Evolutionary conservation across 2,797 vertebrate genomes (phyloP).

Genomic region (Dryobates pubescens): DNA sequence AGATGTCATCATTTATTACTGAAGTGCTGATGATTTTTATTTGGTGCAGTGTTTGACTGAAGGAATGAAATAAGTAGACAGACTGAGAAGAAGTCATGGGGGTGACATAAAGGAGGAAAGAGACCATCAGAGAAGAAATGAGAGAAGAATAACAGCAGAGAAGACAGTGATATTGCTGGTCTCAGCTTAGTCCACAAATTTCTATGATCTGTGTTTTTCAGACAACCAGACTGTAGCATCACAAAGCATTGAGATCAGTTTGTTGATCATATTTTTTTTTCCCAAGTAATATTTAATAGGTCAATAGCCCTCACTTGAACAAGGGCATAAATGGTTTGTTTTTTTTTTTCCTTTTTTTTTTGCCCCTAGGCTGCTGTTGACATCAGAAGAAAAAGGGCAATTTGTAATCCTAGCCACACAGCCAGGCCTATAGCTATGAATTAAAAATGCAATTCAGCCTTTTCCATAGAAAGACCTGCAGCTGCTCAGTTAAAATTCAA

Average conservation of each 20-base stretch:
- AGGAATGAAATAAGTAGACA: not conserved
- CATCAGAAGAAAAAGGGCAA: not conserved
- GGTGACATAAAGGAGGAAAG: not conserved
- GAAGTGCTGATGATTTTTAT: not conserved
- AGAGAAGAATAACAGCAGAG: not conserved
- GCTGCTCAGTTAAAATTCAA: not conserved
- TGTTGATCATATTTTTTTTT: not conserved
- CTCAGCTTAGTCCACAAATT: not conserved
- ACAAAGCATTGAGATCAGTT: not conserved
- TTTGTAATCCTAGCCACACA: not conserved
- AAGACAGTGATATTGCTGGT: rapidly evolving
- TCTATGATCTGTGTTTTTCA: not conserved
- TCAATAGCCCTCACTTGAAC: not conserved
- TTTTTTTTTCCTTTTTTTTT: not conserved
- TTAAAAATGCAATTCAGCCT: not conserved
- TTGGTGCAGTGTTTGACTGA: not conserved
- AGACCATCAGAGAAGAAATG: not conserved
- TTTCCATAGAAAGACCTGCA: not conserved
- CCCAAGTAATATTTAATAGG: not conserved
- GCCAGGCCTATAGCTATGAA: not conserved
- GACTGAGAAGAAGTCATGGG: not conserved
- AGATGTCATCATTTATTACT: not conserved
- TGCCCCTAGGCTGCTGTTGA: not conserved
- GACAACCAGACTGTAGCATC: not conserved
- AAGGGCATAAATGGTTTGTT: not conserved